Base-by-base conservation (phyloP, 2,113 vertebrate species). In the Cercocebus atys region DNA sequence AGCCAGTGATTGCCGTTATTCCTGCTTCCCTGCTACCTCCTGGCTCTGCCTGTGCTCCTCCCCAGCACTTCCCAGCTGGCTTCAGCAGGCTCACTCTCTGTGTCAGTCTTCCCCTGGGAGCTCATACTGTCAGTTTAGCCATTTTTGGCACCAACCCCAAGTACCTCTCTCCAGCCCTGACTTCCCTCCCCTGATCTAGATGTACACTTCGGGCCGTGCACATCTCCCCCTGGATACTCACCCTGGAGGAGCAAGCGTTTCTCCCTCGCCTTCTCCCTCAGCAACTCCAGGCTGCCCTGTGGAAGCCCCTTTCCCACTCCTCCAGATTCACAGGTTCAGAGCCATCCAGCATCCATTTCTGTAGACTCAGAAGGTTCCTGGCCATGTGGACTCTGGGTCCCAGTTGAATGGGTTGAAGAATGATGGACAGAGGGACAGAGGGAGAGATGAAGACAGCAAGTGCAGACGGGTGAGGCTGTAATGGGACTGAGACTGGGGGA, bases 401-500 rank as follows among this genome's bases (percentile, higher is more conserved):
- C 27, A 64, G 61, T 87, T 32, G 45, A 79, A 23, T 59, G 20
- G 38, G 2, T 3, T 38, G 6, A 93, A 40, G 27, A 85, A 17
- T 43, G 38, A 38, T 11, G 5, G 47, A 8, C 35, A 32, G 35
- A 85, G 35, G 38, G 40, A 40, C 35, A 32, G n/a, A 85, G 30
- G 38, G 40, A 40, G 23, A 35, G 38, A 55, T 27, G 6, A 23
- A 8, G 27, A 16, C 14, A 35, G 78, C 1, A 7, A 25, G 22
- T 27, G 6, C 40, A 83, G 43, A 5, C 47, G 35, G 7, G 38
- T 38, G 30, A 88, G 73, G 30, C 80, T 32, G 17, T 73, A 13
- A 13, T 17, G 2, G 20, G 38, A 3, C 0, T 40, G 79, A 14
- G 43, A 61, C 1, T 0, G 45, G 20, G 22, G 64, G 55, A 13